A percentile compares a stretch with the other conserved stretches of the same genome.
phyloP scores from a whole-genome alignment of 2,113 vertebrate species.

The Neoarius graeffei region DNA sequence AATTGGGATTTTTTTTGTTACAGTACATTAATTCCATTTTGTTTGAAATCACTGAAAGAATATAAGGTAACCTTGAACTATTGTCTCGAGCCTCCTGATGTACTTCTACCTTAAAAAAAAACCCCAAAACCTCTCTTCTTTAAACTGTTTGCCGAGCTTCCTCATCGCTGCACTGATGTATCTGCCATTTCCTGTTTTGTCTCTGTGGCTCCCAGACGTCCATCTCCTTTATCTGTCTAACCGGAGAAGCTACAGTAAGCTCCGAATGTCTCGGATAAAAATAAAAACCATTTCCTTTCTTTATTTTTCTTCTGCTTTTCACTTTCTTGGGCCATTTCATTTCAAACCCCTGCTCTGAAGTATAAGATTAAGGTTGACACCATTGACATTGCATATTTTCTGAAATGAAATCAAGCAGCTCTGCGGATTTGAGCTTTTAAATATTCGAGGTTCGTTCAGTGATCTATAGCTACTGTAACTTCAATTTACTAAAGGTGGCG shows the following conservation, averaged over 20 bases:
- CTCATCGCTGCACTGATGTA: not conserved
- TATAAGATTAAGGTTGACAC: not conserved
- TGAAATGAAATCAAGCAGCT: not conserved
- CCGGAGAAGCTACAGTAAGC: not conserved
- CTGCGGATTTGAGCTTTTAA: not conserved
- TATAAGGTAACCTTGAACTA: not conserved
- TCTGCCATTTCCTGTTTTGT: constrained; percentile 25
- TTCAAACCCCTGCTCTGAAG: not conserved
- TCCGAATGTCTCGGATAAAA: not conserved
- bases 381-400: not conserved
- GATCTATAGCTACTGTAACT: too few relatives aligned
- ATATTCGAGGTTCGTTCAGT: not conserved
- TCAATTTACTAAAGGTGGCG: not conserved
- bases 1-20: too few relatives aligned
- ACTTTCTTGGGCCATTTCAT: not conserved
- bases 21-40: not conserved
- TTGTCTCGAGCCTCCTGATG: not conserved
- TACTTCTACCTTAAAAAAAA: not conserved
- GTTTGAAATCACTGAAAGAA: not conserved
- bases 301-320: not conserved
- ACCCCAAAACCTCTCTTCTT: not conserved
- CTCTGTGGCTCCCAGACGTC: not conserved
- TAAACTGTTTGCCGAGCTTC: not conserved
- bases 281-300: not conserved
- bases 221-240: not conserved